Evolutionary conservation across 1,140 invertebrate species (phyloP).

Genomic region (Belonocnema kinseyi): DNA sequence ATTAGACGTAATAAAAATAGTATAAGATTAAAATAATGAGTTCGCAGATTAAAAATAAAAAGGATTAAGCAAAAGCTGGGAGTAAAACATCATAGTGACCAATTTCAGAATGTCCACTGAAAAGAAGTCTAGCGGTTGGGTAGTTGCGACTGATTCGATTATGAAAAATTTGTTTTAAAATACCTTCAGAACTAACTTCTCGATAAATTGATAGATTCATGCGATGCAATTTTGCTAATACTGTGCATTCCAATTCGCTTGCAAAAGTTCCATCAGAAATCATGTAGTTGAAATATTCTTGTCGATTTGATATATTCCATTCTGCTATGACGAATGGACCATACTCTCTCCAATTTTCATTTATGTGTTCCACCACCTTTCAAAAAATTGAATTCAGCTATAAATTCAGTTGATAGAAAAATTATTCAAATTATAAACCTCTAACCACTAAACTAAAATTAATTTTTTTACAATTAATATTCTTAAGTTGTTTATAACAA

Average conservation of each 20-base stretch:
- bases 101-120: constrained; percentile 63
- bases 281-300: constrained; percentile 63
- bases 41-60: background rate
- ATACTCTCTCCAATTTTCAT: constrained; percentile 62
- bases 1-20: background rate
- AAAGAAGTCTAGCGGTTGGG: constrained; percentile 61
- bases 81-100: constrained; percentile 67
- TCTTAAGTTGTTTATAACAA: too few relatives aligned
- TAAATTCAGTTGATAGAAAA: background rate
- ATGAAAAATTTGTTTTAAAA: constrained; percentile 60
- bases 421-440: too few relatives aligned
- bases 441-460: too few relatives aligned
- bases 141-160: constrained; percentile 48
- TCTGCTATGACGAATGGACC: constrained; percentile 64
- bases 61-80: background rate
- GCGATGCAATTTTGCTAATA: constrained; percentile 61
- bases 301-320: constrained; percentile 61
- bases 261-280: constrained; percentile 63
- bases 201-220: constrained; percentile 68
- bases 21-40: background rate
- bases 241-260: constrained; percentile 65
- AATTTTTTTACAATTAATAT: too few relatives aligned
- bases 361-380: constrained; percentile 64
- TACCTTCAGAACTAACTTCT: constrained; percentile 44
- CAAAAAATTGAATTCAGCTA: constrained; percentile 5